Evolutionary conservation across 2,113 vertebrate species (phyloP).

Genomic region (Eudorcas thomsonii): DNA sequence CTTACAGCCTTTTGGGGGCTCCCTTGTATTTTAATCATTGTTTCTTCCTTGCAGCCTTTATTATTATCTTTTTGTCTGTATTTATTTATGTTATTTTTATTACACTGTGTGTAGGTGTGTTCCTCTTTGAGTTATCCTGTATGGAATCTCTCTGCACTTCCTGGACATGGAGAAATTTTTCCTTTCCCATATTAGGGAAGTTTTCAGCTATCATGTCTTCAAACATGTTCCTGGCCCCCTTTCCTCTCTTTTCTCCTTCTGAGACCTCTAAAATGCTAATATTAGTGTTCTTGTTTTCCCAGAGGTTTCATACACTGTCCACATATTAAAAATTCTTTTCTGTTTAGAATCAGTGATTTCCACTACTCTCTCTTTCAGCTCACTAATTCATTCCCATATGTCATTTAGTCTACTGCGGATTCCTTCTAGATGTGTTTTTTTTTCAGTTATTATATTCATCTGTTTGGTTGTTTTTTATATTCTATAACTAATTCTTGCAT

Average conservation of each 20-base stretch:
- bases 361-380: background rate
- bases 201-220: background rate
- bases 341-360: background rate
- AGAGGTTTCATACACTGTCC: background rate
- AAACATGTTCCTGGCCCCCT: background rate
- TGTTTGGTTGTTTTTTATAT: background rate
- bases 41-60: background rate
- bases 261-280: background rate
- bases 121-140: background rate
- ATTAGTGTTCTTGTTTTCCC: background rate
- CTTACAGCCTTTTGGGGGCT: background rate
- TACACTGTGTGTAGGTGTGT: background rate
- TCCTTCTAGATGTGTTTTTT: background rate
- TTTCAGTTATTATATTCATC: background rate
- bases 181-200: background rate
- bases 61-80: background rate
- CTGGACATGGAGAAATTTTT: background rate
- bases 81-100: background rate
- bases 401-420: background rate
- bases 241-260: background rate
- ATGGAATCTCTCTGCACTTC: background rate
- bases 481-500: background rate
- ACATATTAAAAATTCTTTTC: background rate
- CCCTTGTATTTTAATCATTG: background rate
- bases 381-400: background rate